Conservation (phyloP, 2,113 vertebrate species). For the Triplophysa siluroides region DNA sequence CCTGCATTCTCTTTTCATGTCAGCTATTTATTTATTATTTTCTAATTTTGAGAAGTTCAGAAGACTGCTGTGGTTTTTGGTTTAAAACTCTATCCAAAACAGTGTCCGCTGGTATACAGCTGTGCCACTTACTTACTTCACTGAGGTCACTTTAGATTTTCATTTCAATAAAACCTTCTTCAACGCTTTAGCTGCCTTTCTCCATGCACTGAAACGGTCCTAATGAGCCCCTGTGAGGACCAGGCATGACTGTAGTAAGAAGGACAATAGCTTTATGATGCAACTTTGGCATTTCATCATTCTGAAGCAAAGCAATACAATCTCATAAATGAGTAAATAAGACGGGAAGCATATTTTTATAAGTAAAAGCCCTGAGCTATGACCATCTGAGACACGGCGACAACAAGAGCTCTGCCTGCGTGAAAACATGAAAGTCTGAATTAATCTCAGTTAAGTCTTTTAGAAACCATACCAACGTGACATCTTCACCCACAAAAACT, state of each 20-base stretch:
- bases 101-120: background rate
- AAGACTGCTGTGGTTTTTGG: background rate
- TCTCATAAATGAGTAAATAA: slow-evolving; percentile 58
- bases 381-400: slow-evolving; percentile 51
- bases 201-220: slow-evolving; percentile 46
- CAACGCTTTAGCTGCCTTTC: slow-evolving; percentile 15
- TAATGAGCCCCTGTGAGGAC: slow-evolving; percentile 57
- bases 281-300: slow-evolving; percentile 61
- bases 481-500: slow-evolving; percentile 19
- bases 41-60: background rate
- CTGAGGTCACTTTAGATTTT: slow-evolving; percentile 5
- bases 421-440: slow-evolving; percentile 58
- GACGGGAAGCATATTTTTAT: slow-evolving; percentile 51
- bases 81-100: background rate
- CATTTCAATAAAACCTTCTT: slow-evolving; percentile 11
- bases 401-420: slow-evolving; percentile 56
- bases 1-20: background rate
- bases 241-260: slow-evolving; percentile 2
- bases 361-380: slow-evolving; percentile 57
- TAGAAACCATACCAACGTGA: slow-evolving; percentile 36
- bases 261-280: slow-evolving; percentile 64
- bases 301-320: slow-evolving; percentile 54
- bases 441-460: slow-evolving; percentile 57
- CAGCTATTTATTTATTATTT: background rate
- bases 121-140: slow-evolving; percentile 11